Evolutionary conservation across 2,888 invertebrate species (phyloP), one percentile per base, ranked within the genome.

Genomic region (Argyra leucocephala): DNA sequence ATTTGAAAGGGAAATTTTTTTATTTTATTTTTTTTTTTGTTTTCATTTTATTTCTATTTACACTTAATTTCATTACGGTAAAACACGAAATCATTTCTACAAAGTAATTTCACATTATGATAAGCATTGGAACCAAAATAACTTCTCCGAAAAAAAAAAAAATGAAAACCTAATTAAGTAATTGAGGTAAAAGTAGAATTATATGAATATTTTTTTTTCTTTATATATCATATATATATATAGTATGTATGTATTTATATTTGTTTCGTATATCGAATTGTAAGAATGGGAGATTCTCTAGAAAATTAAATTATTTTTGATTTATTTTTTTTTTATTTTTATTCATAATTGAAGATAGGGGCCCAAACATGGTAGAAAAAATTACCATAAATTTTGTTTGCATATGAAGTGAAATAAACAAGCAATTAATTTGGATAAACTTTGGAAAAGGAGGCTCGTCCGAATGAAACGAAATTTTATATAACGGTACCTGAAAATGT

Each of bases 181-280:
- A 48, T 48, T 48, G 48, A 48, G 48, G 48, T 48, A n/a, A 48
- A 48, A 48, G 48, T 48, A 18, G n/a, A 48, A 48, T 18, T 48
- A 31, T 1, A 48, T 48, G n/a, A 15, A 18, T n/a, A 18, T 48
- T 18, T 2, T 26, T 26, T n/a, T n/a, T 9, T 31, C 7, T 31
- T 10, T 12, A 31, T 6, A 31, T 31, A 31, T n/a, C 18, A 18
- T 48, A 48, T n/a, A 48, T 10, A 37, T 15, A 12, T 37, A 18
- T 15, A 18, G 48, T 48, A 1, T 48, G 48, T 18, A 5, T n/a
- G 18, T n/a, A 48, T 48, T 18, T 6, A 48, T 31, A 6, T 26
- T 6, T 26, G 12, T 31, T n/a, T n/a, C n/a, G 31, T 31, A 31
- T 6, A 31, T 31, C 7, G 31, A 31, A 31, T 31, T n/a, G n/a